Evolutionary conservation across 2,888 invertebrate species (phyloP).

Genomic region (Druceiella hillmani): DNA sequence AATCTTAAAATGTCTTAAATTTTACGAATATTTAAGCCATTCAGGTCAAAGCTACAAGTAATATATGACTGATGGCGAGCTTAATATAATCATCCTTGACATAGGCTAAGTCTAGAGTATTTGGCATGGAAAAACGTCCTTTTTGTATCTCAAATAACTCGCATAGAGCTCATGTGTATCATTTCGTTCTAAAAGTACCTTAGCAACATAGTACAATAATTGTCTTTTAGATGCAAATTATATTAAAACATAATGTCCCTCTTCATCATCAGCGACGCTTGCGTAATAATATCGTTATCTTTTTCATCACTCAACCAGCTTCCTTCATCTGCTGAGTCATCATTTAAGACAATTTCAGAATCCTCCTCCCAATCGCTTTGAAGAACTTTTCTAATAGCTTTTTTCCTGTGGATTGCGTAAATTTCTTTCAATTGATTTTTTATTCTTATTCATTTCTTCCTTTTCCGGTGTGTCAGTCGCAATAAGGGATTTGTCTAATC

Average conservation of each 20-base stretch:
- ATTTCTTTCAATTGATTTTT: too few relatives aligned
- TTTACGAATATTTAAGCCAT: too few relatives aligned
- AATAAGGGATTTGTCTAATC: constrained; percentile 10
- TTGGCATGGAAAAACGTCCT: too few relatives aligned
- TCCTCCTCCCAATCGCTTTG: constrained; percentile 10
- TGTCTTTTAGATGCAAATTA: constrained; percentile 8
- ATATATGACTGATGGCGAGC: too few relatives aligned
- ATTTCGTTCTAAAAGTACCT: constrained; percentile 3
- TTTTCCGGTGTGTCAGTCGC: constrained; percentile 10
- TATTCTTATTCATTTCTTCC: constrained; percentile 4
- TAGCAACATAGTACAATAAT: constrained; percentile 3
- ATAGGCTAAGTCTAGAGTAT: too few relatives aligned
- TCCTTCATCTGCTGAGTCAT: constrained; percentile 7
- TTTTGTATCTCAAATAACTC: too few relatives aligned
- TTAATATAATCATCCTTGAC: too few relatives aligned
- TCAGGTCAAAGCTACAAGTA: too few relatives aligned
- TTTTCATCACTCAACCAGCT: constrained; percentile 8
- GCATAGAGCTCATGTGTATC: too few relatives aligned
- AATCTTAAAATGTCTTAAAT: too few relatives aligned
- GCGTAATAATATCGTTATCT: constrained; percentile 5
- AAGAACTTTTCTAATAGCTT: constrained; percentile 8
- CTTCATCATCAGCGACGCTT: constrained; percentile 6
- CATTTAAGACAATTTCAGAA: constrained; percentile 7
- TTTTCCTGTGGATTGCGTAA: too few relatives aligned
- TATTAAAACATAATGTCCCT: constrained; percentile 8